Percentiles rank a stretch among this genome's conserved stretches.
phyloP scores from a whole-genome alignment of 2,113 vertebrate genomes.

The Dasypus novemcinctus region DNA sequence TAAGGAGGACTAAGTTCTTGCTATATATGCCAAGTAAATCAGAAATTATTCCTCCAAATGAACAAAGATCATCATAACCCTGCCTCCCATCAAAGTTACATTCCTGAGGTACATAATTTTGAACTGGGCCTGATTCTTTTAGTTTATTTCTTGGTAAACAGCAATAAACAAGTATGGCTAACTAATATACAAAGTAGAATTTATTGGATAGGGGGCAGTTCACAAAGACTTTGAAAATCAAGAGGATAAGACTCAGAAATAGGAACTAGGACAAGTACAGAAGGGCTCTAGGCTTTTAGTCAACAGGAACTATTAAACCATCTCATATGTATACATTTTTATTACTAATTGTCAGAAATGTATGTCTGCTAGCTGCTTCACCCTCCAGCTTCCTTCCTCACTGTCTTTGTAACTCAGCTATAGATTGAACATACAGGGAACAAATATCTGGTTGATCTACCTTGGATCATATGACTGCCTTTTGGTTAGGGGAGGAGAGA shows the following conservation, averaged over 20 bases:
- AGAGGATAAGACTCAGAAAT: not conserved
- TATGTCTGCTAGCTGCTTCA: not conserved
- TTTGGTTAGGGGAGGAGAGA: not conserved
- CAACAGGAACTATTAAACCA: not conserved
- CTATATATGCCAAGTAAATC: not conserved
- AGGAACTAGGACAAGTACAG: not conserved
- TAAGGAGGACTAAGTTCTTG: not conserved
- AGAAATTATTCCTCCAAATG: not conserved
- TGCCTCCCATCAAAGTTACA: not conserved
- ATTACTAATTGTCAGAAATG: not conserved
- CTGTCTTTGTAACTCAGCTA: not conserved
- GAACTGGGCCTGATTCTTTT: not conserved
- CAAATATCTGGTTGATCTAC: not conserved
- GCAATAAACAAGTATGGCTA: not conserved
- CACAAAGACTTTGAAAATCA: not conserved
- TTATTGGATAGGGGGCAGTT: not conserved
- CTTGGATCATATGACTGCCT: not conserved
- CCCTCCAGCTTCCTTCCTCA: not conserved
- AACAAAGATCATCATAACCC: not conserved
- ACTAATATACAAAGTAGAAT: not conserved
- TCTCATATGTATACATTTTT: not conserved
- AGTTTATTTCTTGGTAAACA: not conserved
- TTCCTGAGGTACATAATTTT: not conserved
- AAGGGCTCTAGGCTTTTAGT: not conserved
- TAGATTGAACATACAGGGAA: not conserved